phyloP scores from a whole-genome alignment of 35 echinoderm and acorn worm species.

The Acanthaster planci region DNA sequence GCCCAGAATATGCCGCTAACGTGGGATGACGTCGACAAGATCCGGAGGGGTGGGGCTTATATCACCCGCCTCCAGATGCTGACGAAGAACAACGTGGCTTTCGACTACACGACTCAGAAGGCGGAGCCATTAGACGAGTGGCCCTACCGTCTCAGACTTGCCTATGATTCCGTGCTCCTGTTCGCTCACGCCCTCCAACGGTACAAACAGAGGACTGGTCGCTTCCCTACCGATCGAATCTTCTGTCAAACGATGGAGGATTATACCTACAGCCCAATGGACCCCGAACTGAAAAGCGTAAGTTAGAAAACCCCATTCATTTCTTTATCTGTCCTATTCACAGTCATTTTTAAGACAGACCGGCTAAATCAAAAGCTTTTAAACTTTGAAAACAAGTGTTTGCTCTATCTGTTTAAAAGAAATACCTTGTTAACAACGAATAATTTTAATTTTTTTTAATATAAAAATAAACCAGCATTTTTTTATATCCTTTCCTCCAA shows the following conservation, averaged over 20 bases:
- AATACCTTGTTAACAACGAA: no score
- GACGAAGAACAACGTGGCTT: slow-evolving; percentile 53
- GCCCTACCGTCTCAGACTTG: slow-evolving; percentile 68
- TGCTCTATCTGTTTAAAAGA: no score
- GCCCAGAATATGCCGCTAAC: slow-evolving; percentile 73
- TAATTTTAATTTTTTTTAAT: no score
- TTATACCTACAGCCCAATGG: slow-evolving; percentile 30
- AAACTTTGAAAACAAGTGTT: no score
- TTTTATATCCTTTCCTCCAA: no score
- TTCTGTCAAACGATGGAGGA: background rate
- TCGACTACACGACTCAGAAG: slow-evolving; percentile 55
- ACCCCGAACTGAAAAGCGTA: slow-evolving; percentile 69
- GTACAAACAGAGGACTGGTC: slow-evolving; percentile 31
- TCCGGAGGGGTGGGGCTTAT: slow-evolving; percentile 65
- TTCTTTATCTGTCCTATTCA: no score
- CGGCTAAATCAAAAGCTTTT: no score
- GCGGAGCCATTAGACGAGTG: slow-evolving; percentile 82
- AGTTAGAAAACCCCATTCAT: background rate
- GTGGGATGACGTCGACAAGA: slow-evolving; percentile 54
- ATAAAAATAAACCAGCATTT: no score
- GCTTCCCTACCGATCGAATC: slow-evolving; percentile 24
- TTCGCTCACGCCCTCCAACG: slow-evolving; percentile 46
- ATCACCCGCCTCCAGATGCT: slow-evolving; percentile 70
- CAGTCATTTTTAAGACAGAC: no score
- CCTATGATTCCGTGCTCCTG: slow-evolving; percentile 70